Conservation (phyloP, 2,888 invertebrate species). For the Tipula helvola region DNA sequence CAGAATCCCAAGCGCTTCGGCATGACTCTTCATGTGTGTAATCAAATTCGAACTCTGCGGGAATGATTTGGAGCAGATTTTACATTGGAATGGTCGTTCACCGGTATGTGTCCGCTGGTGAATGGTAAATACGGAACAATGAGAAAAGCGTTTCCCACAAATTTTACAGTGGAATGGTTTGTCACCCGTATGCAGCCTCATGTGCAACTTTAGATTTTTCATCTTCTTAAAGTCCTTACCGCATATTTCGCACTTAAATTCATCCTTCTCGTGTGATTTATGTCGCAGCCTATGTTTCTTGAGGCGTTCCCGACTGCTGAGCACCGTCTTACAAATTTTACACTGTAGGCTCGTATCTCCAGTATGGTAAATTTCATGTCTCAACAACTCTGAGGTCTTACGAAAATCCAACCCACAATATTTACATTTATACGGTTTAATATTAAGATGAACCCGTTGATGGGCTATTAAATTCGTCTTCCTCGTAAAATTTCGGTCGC, state of each 20-base stretch:
- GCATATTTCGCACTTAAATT: slow-evolving; percentile 7
- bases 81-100: slow-evolving; percentile 38
- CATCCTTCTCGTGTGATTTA: neutral
- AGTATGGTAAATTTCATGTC: slow-evolving; percentile 12
- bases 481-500: neutral
- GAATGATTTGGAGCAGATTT: slow-evolving; percentile 24
- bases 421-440: slow-evolving; percentile 21
- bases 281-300: neutral
- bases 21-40: slow-evolving; percentile 8
- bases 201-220: slow-evolving; percentile 10
- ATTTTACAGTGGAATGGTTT: slow-evolving; percentile 9
- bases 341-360: slow-evolving; percentile 11
- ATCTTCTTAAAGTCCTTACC: slow-evolving; percentile 12
- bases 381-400: neutral
- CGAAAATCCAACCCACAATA: slow-evolving; percentile 15
- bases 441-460: neutral
- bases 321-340: neutral
- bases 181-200: slow-evolving; percentile 11
- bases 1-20: neutral
- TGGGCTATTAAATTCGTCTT: slow-evolving; percentile 7
- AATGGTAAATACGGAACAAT: slow-evolving; percentile 28
- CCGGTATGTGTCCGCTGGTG: slow-evolving; percentile 40
- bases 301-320: neutral
- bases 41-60: slow-evolving; percentile 23
- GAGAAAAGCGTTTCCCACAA: slow-evolving; percentile 6